Evolutionary conservation across 2,797 vertebrate genomes (phyloP).

Genomic region (Ispidina lecontei): DNA sequence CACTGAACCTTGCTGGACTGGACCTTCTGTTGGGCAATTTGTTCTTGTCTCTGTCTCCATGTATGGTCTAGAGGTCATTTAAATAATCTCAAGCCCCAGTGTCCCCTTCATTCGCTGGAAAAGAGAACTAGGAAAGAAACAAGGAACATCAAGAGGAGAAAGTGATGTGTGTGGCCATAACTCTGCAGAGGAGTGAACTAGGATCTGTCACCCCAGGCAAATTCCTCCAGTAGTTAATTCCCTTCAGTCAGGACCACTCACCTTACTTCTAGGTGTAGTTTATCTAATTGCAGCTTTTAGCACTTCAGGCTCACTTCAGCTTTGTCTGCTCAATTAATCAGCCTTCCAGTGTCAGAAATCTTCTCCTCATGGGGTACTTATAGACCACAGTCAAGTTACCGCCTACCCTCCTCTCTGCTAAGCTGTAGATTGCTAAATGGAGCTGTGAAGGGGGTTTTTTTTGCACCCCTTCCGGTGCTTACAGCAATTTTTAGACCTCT

Average conservation of each 20-base stretch:
- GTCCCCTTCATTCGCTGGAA: background rate
- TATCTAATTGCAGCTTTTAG: slow-evolving; percentile 60
- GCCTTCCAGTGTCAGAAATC: slow-evolving; percentile 28
- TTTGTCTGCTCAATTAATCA: slow-evolving; percentile 41
- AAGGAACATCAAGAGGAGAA: background rate
- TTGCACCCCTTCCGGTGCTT: background rate
- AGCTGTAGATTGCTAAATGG: slow-evolving; percentile 14
- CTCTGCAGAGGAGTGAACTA: background rate
- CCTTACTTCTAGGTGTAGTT: background rate
- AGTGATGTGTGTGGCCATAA: background rate
- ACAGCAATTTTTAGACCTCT: background rate
- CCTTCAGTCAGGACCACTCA: background rate
- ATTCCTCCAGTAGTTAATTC: background rate
- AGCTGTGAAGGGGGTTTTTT: background rate
- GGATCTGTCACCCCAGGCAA: background rate
- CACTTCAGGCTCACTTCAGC: slow-evolving; percentile 15
- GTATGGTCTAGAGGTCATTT: background rate
- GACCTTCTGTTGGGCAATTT: background rate
- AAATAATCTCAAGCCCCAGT: background rate
- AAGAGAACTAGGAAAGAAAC: background rate
- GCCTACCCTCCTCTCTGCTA: slow-evolving; percentile 6
- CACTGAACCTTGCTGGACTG: background rate
- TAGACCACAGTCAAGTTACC: background rate
- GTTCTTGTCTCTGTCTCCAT: background rate
- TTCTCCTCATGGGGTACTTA: slow-evolving; percentile 51